A percentile compares a stretch with the other conserved stretches of the same genome.
phyloP scores from a whole-genome alignment of 2,113 vertebrate genomes.

The Phalacrocorax brasilianus region DNA sequence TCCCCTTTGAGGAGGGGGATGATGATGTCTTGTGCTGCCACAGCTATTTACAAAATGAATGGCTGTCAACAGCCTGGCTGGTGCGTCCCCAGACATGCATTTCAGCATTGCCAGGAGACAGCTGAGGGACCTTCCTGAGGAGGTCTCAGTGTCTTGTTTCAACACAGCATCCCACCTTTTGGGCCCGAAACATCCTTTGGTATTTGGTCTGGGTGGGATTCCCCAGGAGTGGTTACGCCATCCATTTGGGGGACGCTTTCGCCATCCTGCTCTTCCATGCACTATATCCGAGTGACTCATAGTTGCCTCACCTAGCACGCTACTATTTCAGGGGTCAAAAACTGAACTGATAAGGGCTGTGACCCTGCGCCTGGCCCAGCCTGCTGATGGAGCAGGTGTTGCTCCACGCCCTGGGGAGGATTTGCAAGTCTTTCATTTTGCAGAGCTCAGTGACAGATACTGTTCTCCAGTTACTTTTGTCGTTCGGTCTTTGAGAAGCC shows the following conservation, averaged over 20 bases:
- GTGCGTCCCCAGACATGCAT: not conserved
- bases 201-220: not conserved
- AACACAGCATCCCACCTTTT: not conserved
- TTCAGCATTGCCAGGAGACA: not conserved
- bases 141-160: not conserved
- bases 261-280: accelerated
- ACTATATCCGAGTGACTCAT: not conserved
- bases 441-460: not conserved
- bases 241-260: not conserved
- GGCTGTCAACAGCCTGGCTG: not conserved
- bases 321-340: constrained; percentile 9
- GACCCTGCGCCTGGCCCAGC: not conserved
- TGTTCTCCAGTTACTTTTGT: not conserved
- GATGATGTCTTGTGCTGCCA: not conserved
- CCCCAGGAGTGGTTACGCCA: not conserved
- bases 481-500: not conserved
- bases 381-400: constrained; percentile 31
- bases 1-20: not conserved
- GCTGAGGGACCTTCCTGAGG: not conserved
- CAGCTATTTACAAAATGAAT: not conserved
- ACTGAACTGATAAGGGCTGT: not conserved
- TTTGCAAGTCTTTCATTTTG: constrained; percentile 9
- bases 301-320: not conserved
- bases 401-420: not conserved
- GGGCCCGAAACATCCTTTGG: accelerated